phyloP scores from a whole-genome alignment of 2,113 vertebrate species.

The Stictonetta naevosa region DNA sequence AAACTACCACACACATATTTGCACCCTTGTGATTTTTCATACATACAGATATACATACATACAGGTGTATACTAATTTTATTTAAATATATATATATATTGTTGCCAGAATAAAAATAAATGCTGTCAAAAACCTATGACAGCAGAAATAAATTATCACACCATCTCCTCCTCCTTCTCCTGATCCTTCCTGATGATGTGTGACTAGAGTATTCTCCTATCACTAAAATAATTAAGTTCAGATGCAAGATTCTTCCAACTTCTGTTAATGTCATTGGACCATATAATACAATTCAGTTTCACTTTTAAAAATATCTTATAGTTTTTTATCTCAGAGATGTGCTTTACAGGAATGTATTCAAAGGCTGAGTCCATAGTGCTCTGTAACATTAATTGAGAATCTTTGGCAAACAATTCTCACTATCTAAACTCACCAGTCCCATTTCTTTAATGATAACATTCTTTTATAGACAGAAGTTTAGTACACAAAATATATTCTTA shows the following conservation, averaged over 20 bases:
- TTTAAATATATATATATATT: no score
- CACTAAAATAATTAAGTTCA: not conserved
- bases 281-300: not conserved
- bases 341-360: not conserved
- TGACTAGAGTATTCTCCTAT: not conserved
- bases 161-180: not conserved
- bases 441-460: not conserved
- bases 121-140: not conserved
- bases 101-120: not conserved
- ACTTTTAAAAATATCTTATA: not conserved
- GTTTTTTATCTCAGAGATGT: not conserved
- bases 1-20: no score
- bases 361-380: not conserved
- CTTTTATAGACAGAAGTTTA: not conserved
- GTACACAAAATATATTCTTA: not conserved
- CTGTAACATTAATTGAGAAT: accelerated
- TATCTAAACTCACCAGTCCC: not conserved
- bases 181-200: not conserved
- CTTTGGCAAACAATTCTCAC: not conserved
- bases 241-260: not conserved
- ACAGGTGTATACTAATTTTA: no score
- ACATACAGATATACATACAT: no score
- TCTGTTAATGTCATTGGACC: not conserved
- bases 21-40: no score
- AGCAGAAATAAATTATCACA: not conserved